These are phyloP conservation scores for Selene dorsalis DNA, from an alignment of 2,797 vertebrate species.

Conservation along the genomic window DNA sequence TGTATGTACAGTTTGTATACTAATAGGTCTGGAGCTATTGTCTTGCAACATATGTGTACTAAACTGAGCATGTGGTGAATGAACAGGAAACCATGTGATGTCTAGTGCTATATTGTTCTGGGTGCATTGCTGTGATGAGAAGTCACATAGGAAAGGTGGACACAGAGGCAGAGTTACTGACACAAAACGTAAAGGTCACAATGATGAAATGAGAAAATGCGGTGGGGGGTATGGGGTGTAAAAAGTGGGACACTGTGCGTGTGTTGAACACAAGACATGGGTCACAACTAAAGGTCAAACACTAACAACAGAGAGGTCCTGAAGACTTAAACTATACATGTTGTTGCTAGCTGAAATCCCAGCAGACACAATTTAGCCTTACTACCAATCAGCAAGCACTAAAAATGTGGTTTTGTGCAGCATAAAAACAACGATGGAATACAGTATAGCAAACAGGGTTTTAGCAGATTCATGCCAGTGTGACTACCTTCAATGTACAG, in stretches of 20 bases:
- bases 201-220: constrained; percentile 45
- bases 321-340: constrained; percentile 26
- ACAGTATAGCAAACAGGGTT: not conserved
- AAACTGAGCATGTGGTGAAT: constrained; percentile 24
- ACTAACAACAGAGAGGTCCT: constrained; percentile 37
- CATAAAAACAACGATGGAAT: constrained; percentile 1
- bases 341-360: constrained; percentile 9
- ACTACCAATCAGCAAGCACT: constrained; percentile 21
- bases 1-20: constrained; percentile 34
- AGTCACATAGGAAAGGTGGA: constrained; percentile 16
- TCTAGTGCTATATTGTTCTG: constrained; percentile 9
- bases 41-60: constrained; percentile 16
- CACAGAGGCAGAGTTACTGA: constrained; percentile 34
- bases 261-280: constrained; percentile 19
- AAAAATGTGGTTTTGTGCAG: not conserved
- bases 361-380: constrained; percentile 34
- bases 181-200: constrained; percentile 45
- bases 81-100: not conserved
- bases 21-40: constrained; percentile 27
- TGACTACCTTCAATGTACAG: constrained; percentile 15
- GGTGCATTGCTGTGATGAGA: constrained; percentile 10
- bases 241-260: constrained; percentile 18
- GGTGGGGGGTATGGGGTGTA: not conserved
- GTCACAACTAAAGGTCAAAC: constrained; percentile 60
- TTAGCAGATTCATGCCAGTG: constrained; percentile 10